Conservation (phyloP, 2,113 vertebrate species). For the Aldabrachelys gigantea region DNA sequence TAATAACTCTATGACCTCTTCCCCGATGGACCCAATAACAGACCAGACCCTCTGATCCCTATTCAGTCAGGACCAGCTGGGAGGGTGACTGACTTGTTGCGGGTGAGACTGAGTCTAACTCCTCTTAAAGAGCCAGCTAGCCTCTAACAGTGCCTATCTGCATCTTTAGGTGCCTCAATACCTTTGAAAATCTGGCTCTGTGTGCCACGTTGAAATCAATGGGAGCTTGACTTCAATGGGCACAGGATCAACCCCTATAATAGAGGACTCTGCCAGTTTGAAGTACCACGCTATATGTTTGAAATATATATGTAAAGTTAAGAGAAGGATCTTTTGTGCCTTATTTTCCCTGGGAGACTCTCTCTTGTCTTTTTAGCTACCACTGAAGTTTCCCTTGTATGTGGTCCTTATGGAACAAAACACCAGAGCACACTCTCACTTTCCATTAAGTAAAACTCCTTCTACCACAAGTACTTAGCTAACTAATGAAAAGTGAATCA, state of each 20-base stretch:
- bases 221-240: not conserved
- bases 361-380: not conserved
- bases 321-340: not conserved
- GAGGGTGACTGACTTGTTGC: too few relatives aligned
- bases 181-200: not conserved
- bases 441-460: not conserved
- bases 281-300: not conserved
- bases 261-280: not conserved
- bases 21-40: not conserved
- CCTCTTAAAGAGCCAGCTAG: not conserved
- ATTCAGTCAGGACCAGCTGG: too few relatives aligned
- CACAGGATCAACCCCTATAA: too few relatives aligned
- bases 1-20: not conserved
- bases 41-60: too few relatives aligned
- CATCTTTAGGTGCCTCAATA: not conserved
- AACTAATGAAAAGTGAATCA: not conserved
- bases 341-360: not conserved
- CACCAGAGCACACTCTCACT: not conserved
- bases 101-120: not conserved
- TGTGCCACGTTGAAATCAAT: not conserved
- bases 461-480: not conserved
- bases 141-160: not conserved
- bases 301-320: not conserved
- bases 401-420: not conserved
- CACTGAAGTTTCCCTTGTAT: not conserved